A percentile compares a stretch with the other conserved stretches of the same genome.
Evolutionary conservation across 2,113 vertebrate genomes (phyloP).

Genomic region (Empidonax alnorum): DNA sequence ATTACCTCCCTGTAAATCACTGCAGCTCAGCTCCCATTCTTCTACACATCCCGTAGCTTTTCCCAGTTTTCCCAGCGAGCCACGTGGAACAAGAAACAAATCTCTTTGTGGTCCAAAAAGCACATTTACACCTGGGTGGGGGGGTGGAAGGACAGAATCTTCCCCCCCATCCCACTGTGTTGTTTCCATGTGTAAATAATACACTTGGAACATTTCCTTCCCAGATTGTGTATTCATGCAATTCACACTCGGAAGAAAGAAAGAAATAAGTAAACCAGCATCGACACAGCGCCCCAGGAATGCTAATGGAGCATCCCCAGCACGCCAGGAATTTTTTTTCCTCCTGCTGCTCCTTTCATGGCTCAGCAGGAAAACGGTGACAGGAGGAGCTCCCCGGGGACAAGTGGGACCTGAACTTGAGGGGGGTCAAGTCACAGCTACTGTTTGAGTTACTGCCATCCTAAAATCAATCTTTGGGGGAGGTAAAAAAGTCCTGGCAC

Average conservation of each 20-base stretch:
- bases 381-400: neutral
- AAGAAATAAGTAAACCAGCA: neutral
- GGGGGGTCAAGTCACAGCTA: neutral
- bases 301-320: neutral
- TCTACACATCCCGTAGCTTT: neutral
- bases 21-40: neutral
- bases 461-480: neutral
- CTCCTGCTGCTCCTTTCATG: neutral
- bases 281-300: neutral
- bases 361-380: neutral
- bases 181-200: neutral
- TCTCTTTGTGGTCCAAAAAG: neutral
- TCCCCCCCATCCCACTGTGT: rapidly evolving
- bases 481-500: neutral
- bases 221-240: neutral
- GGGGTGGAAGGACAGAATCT: neutral
- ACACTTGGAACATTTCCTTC: neutral
- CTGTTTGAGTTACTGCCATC: neutral
- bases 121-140: rapidly evolving
- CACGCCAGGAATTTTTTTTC: neutral
- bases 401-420: neutral
- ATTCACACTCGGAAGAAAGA: neutral
- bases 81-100: neutral
- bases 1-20: slow-evolving; percentile 1
- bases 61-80: neutral